Percentiles rank a stretch among this genome's conserved stretches.
Evolutionary conservation across 2,888 invertebrate species (phyloP).

Genomic region (Acanthopleura granulata): DNA sequence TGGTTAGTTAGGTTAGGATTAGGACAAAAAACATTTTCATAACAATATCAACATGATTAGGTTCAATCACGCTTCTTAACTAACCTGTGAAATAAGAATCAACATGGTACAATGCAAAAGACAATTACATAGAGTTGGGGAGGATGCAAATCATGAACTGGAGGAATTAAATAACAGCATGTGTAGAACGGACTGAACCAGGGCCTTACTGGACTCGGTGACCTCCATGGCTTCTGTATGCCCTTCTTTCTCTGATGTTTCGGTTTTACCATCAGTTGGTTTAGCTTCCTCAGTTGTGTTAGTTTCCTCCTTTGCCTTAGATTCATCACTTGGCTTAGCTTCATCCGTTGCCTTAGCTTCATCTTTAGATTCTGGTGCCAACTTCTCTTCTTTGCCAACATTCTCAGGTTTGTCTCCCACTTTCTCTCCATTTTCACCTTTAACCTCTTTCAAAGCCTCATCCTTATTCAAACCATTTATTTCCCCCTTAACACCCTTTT

Average conservation of each 20-base stretch:
- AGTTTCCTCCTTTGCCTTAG: slow-evolving; percentile 14
- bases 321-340: background rate
- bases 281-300: slow-evolving; percentile 21
- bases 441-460: slow-evolving; percentile 28
- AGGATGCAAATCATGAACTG: no score
- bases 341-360: background rate
- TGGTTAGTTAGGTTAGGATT: no score
- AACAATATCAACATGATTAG: no score
- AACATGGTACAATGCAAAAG: no score
- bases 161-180: background rate
- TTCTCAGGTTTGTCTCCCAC: slow-evolving; percentile 4
- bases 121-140: no score
- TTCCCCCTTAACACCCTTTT: slow-evolving; percentile 26
- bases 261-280: background rate
- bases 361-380: slow-evolving; percentile 8
- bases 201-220: slow-evolving; percentile 13
- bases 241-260: background rate
- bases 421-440: slow-evolving; percentile 23
- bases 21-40: no score
- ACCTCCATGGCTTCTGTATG: background rate
- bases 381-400: slow-evolving; percentile 23
- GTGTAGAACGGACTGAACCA: background rate
- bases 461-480: slow-evolving; percentile 23
- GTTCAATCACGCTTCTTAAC: no score
- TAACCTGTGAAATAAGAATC: no score